Percentiles rank a stretch among this genome's conserved stretches.
phyloP scores from a whole-genome alignment of 2,797 vertebrate genomes.

The Loriculus beryllinus region DNA sequence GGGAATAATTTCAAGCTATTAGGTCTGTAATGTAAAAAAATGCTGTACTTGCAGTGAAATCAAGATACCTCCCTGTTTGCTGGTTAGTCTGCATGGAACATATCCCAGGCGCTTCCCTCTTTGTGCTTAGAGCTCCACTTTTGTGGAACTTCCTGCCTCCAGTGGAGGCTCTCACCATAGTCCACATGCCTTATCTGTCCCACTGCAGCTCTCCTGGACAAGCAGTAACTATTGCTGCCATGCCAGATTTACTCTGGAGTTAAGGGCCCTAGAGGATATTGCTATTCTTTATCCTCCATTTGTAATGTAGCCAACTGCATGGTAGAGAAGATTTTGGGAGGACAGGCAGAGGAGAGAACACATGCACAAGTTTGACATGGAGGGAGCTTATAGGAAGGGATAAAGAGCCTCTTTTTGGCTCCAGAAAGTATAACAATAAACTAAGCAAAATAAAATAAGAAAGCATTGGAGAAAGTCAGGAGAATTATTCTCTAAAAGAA shows the following conservation, averaged over 20 bases:
- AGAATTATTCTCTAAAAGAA: not conserved
- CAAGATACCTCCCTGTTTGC: not conserved
- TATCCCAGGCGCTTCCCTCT: not conserved
- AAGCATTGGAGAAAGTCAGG: not conserved
- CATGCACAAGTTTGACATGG: not conserved
- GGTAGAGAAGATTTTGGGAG: not conserved
- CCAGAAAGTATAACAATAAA: not conserved
- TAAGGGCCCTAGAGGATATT: not conserved
- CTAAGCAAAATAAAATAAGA: not conserved
- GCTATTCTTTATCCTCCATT: not conserved
- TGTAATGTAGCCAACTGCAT: rapidly evolving
- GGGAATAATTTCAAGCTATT: not conserved
- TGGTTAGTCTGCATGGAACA: not conserved
- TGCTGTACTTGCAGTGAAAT: not conserved
- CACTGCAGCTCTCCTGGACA: not conserved
- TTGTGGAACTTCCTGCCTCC: not conserved
- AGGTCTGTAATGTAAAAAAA: not conserved
- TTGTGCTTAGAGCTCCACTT: not conserved
- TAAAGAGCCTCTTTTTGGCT: not conserved
- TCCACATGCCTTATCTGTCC: not conserved
- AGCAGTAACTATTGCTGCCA: not conserved
- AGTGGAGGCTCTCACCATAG: not conserved
- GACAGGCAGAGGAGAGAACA: not conserved
- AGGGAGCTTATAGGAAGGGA: not conserved
- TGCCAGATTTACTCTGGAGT: not conserved